These are phyloP conservation scores for Prunella himalayana DNA, from an alignment of 2,113 vertebrate species.

Conservation along the genomic window DNA sequence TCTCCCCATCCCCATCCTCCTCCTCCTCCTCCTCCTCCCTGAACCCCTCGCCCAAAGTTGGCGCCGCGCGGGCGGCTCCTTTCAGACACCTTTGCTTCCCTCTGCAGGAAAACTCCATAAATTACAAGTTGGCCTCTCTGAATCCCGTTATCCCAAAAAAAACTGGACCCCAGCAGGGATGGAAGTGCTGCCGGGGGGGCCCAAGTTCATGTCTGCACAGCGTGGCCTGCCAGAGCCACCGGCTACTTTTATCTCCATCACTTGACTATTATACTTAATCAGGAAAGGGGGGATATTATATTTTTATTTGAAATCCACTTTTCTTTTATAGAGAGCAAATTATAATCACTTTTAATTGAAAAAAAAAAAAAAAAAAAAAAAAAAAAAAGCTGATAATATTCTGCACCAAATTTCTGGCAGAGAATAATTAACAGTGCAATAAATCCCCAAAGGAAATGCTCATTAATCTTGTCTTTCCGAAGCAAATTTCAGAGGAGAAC, in stretches of 20 bases:
- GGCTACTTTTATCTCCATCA: conserved; percentile 28
- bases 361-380: conserved; percentile 7
- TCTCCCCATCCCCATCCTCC: not conserved
- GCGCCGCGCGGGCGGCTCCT: not conserved
- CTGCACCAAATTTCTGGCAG: conserved; percentile 25
- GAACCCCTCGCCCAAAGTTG: not conserved
- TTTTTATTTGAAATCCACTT: conserved; percentile 11
- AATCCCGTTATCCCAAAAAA: not conserved
- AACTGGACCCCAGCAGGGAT: not conserved
- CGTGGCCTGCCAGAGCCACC: not conserved
- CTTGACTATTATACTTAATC: conserved; percentile 43
- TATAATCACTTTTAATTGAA: conserved; percentile 63
- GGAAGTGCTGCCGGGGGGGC: not conserved
- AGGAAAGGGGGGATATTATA: not conserved
- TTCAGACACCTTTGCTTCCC: conserved; percentile 29
- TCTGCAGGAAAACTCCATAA: conserved; percentile 18
- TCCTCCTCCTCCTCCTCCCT: not conserved
- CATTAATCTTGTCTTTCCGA: conserved; percentile 58
- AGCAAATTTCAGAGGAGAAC: conserved; percentile 47
- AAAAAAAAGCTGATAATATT: conserved; percentile 27
- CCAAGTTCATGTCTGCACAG: not conserved
- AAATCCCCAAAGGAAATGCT: conserved; percentile 41
- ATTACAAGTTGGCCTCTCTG: not conserved
- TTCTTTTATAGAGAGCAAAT: conserved; percentile 47
- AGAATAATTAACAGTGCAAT: conserved; percentile 57